These are phyloP conservation scores for Pachymerium ferrugineum DNA, from an alignment of 2,888 invertebrate species.

Conservation along the genomic window DNA sequence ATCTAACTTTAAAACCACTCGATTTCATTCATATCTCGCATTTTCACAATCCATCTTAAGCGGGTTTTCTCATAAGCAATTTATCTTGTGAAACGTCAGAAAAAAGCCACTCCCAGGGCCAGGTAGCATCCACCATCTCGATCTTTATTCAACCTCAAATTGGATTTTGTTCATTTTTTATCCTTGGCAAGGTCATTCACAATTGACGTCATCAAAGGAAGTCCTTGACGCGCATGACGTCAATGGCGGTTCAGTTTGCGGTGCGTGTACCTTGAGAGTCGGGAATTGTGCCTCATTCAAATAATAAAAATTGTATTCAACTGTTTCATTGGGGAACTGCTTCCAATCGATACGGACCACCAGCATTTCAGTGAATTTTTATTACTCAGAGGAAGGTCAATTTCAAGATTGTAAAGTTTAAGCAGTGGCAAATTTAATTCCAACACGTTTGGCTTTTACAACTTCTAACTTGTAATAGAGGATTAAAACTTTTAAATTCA, in stretches of 20 bases:
- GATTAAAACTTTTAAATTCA: neutral
- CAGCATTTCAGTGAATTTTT: no score
- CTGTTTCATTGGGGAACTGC: neutral
- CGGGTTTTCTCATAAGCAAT: no score
- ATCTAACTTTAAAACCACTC: no score
- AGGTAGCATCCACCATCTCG: neutral
- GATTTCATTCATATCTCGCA: no score
- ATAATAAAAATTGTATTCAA: neutral
- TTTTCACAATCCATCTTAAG: no score
- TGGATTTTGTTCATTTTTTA: conserved; percentile 8
- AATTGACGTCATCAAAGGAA: neutral
- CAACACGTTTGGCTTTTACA: neutral
- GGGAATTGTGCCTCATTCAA: neutral
- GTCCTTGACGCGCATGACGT: conserved; percentile 1
- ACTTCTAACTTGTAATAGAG: neutral
- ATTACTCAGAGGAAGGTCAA: neutral
- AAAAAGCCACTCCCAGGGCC: neutral
- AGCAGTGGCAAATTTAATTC: neutral
- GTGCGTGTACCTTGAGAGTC: neutral
- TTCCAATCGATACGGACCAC: no score
- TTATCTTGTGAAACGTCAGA: neutral
- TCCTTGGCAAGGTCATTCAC: neutral
- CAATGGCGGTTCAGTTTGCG: no score
- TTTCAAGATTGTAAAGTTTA: neutral
- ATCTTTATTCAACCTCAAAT: neutral